Conservation (phyloP, 2,797 vertebrate species). For the Acestrorhynchus altus region DNA sequence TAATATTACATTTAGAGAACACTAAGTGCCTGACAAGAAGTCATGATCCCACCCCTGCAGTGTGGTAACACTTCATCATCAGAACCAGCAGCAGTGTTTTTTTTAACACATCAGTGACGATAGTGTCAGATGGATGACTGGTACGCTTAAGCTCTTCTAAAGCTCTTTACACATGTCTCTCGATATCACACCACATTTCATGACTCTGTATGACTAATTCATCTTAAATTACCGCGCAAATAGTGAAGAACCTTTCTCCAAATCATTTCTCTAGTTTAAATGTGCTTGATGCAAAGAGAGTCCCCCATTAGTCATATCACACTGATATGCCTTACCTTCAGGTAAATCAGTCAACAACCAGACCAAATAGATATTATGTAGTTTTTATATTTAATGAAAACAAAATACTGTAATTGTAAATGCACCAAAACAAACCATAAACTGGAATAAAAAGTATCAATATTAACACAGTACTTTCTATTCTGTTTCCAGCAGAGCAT, state of each 20-base stretch:
- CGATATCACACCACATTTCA: neutral
- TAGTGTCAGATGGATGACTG: constrained; percentile 21
- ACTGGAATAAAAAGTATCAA: neutral
- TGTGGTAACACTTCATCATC: constrained; percentile 21
- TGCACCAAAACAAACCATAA: neutral
- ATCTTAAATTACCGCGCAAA: neutral
- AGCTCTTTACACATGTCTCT: neutral
- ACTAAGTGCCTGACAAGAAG: neutral
- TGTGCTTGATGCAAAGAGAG: neutral
- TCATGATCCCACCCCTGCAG: neutral
- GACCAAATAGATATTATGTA: too few relatives aligned
- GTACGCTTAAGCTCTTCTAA: neutral
- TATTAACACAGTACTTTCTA: neutral
- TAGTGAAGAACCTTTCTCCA: neutral
- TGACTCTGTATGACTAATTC: neutral
- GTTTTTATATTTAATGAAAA: too few relatives aligned
- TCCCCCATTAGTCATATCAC: too few relatives aligned
- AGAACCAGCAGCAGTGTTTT: constrained; percentile 5
- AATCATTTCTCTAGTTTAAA: neutral
- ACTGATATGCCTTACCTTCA: neutral
- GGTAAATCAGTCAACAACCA: neutral
- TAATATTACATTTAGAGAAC: neutral
- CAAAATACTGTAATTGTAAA: neutral
- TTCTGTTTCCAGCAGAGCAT: neutral
- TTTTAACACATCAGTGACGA: neutral